Conservation (phyloP, 2,113 vertebrate species). For the Callospermophilus lateralis region DNA sequence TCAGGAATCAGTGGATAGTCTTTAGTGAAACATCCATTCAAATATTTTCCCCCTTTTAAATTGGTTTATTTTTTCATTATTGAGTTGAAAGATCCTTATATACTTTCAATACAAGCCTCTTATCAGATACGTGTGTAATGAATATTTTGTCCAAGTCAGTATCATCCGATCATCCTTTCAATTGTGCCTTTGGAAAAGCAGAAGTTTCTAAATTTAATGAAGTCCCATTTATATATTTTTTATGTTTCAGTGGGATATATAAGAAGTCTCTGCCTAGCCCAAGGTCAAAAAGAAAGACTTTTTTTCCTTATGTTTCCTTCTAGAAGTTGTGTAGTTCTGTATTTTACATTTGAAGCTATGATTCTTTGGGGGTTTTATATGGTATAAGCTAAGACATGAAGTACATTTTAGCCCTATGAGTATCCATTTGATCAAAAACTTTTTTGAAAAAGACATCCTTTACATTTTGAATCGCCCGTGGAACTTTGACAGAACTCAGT, state of each 20-base stretch:
- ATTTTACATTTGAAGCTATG: background rate
- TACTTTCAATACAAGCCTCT: background rate
- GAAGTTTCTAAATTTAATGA: background rate
- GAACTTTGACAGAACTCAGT: background rate
- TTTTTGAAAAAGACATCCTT: background rate
- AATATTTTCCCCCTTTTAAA: background rate
- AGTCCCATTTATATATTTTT: background rate
- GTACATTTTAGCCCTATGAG: background rate
- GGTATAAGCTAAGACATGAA: no score
- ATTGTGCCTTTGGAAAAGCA: background rate
- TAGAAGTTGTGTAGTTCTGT: background rate
- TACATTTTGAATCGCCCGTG: background rate
- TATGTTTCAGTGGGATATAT: background rate
- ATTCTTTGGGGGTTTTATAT: background rate
- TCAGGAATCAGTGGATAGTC: background rate
- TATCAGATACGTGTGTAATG: background rate
- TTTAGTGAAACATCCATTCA: background rate
- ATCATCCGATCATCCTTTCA: background rate
- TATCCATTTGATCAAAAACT: background rate
- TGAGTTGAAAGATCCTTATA: background rate
- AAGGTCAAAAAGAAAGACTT: background rate
- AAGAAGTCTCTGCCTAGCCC: background rate
- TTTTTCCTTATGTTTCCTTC: background rate
- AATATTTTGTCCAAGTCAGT: background rate
- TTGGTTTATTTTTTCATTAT: background rate